Conservation (phyloP, 64 coral and sea anemone species). For the Dendrophyllia cribrosa region DNA sequence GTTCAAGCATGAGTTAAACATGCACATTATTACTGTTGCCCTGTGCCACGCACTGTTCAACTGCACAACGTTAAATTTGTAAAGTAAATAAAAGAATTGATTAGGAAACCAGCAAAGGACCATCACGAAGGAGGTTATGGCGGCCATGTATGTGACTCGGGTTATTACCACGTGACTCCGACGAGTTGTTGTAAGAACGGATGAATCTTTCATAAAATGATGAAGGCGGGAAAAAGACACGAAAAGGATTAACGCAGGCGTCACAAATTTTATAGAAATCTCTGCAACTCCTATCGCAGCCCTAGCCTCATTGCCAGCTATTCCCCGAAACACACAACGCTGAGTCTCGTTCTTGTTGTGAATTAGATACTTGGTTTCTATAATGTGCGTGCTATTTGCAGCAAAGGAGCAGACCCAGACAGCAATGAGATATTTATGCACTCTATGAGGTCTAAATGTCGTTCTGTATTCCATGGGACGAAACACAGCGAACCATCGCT, state of each 20-base stretch:
- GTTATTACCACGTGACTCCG: constrained; percentile 1
- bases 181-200: not conserved
- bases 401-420: constrained; percentile 55
- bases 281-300: constrained; percentile 47
- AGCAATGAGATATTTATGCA: constrained; percentile 37
- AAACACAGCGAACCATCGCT: constrained; percentile 79
- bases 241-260: constrained; percentile 13
- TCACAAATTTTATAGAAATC: constrained; percentile 49
- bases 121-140: constrained; percentile 59
- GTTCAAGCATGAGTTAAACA: constrained; percentile 71
- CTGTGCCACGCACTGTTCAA: constrained; percentile 52
- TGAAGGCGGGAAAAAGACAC: constrained; percentile 44
- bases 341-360: not conserved
- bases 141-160: constrained; percentile 68
- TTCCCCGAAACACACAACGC: constrained; percentile 5
- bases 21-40: constrained; percentile 60
- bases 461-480: constrained; percentile 43
- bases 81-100: constrained; percentile 65
- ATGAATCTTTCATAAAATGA: constrained; percentile 49
- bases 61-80: constrained; percentile 45
- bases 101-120: constrained; percentile 68
- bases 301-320: not conserved
- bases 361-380: constrained; percentile 45
- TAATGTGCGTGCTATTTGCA: constrained; percentile 51
- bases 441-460: constrained; percentile 45